Evolutionary conservation across 2,888 invertebrate genomes (phyloP), one percentile per base, ranked within the genome.

Genomic region (Odontocolon sp.): DNA sequence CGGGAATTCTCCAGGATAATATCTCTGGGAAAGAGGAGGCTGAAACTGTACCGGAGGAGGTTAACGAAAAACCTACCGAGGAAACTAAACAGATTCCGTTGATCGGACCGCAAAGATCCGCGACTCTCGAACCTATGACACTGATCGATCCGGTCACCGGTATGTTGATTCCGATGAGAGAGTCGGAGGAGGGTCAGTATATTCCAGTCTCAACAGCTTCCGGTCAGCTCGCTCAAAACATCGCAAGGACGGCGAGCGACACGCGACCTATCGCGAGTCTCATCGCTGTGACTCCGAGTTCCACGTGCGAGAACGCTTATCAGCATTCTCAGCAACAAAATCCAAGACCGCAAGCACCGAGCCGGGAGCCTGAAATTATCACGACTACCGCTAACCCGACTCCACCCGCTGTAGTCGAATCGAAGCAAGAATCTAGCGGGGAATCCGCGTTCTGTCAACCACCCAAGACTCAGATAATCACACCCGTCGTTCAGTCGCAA

Each of bases 101-200:
- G 9, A 16, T 57, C 5, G 50, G 47, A 0, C 28, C 18, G 2
- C 86, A 86, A 59, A 90, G 89, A 67, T 68, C 87, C 1, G 69
- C 83, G 0, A 81, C 86, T 2, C 84, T 91, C 6, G 94, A 94
- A 83, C 94, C 94, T 0, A 93, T 93, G 84, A 93, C 93, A 2
- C 87, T 95, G 14, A 94, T 95, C 45, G 95, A 95, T 90, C 95
- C 95, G 0, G 95, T 95, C 0, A 95, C 95, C 0, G 95, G 95
- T 1, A 91, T 94, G 81, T 90, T 95, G 31, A 94, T 93, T 69
- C 94, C 94, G 0, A 93, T 94, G 93, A 91, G 93, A 83, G 94
- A 94, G 82, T 94, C 93, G 54, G 95, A 95, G 85, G 95, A 95
- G 85, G 94, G 94, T 8, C 93, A 93, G 81, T 94, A 94, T 86